Evolutionary conservation across 2,113 vertebrate genomes (phyloP), one percentile per base, ranked within the genome.

Genomic region (Helogale parvula): DNA sequence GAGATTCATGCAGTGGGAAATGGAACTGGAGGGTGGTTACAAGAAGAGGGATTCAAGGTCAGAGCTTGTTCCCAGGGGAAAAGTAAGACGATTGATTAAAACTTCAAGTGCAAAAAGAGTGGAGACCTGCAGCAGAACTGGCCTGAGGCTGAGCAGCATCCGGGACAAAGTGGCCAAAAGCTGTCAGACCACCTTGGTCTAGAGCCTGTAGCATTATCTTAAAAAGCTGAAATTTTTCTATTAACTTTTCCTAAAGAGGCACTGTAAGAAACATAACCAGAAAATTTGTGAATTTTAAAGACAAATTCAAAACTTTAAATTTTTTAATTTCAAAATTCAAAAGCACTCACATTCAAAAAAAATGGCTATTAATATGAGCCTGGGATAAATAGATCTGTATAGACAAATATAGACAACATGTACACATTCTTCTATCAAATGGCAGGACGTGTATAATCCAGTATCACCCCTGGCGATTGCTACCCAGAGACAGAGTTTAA

Each of bases 261-360:
- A 27, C 60, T 69, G 15, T 77, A 84, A 69, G 57, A 88, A 93
- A 74, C 8, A 89, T 33, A 35, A 35, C 1, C 16, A 81, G 41
- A 88, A 94, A 74, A 38, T 33, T 35, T 65, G 33, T 88, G 52
- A 89, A 85, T 95, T 93, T n/a, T 76, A n/a, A 71, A 83, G 21
- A 85, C 27, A 84, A 93, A 76, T 66, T 74, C 16, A 63, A 60
- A 88, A 41, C 69, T 52, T 47, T 7, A 31, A 29, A 15, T n/a
- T 89, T 93, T 92, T 95, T n/a, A 74, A 80, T 85, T 60, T 92
- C 50, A 92, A 74, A 88, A 79, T 82, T 92, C 17, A 47, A 50
- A 60, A 93, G 16, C n/a, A 6, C 76, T 2, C 72, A 0, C 38
- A 72, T 88, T 80, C 13, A 90, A 54, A 19, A 19, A 83, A 79